Evolutionary conservation across 2,113 vertebrate genomes (phyloP).

Genomic region (Otolemur garnettii): DNA sequence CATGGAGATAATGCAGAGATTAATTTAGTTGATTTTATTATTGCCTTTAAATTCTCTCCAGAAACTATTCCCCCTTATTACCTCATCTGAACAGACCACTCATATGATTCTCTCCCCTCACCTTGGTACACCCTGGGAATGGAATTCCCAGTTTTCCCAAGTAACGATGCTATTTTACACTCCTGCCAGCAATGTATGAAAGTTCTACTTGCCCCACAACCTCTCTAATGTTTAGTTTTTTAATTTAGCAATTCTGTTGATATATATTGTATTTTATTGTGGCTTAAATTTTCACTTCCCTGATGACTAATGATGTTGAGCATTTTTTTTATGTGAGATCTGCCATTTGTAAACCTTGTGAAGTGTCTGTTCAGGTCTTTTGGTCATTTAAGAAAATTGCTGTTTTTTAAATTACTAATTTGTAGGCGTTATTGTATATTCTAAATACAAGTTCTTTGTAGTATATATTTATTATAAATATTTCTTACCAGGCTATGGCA

Average conservation of each 20-base stretch:
- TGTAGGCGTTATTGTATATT: not conserved
- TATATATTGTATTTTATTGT: not conserved
- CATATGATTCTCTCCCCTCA: not conserved
- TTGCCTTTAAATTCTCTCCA: not conserved
- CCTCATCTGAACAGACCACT: not conserved
- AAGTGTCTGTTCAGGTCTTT: not conserved
- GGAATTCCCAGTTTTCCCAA: too few species aligned
- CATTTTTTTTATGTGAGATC: not conserved
- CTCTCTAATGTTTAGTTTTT: not conserved
- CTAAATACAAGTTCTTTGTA: not conserved
- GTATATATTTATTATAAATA: not conserved
- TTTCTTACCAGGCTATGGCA: not conserved
- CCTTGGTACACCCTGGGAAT: not conserved
- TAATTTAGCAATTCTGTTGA: not conserved
- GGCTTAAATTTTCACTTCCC: not conserved
- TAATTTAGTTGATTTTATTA: not conserved
- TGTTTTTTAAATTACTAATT: not conserved
- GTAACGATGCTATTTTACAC: not conserved
- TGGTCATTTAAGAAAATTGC: not conserved
- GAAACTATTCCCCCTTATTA: not conserved
- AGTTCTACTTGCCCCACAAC: not conserved
- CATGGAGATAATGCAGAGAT: not conserved
- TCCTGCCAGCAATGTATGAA: not conserved
- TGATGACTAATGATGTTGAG: not conserved
- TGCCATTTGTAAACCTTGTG: not conserved